Base-by-base conservation (phyloP, 2,888 invertebrate genomes). In the Ramazzottius varieornatus region DNA sequence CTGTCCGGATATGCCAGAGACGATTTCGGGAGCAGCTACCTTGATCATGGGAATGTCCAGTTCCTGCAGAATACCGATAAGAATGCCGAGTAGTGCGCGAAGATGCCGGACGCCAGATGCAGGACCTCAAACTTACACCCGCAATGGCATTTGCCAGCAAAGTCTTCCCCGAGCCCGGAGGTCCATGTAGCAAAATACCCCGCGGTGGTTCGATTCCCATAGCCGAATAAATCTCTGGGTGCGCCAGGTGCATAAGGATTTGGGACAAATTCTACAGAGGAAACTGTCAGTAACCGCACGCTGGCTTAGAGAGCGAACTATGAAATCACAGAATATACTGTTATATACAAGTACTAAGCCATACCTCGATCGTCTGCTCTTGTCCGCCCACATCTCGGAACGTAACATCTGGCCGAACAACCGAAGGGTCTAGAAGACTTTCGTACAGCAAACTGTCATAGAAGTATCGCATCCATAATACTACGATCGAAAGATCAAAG, bases 1-100 rank as follows among this genome's bases (percentile, higher is more conserved):
- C 76, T 93, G 92, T 0, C 96, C 96, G 0, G 92, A 91, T 67
- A 96, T 84, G 1, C 94, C 94, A 16, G 87, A 88, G 1, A 96
- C 86, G 67, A 98, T 77, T 76, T 94, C 92, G 0, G 94, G 88
- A 1, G 90, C 90, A 8, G 88, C 84, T 13, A 93, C 83, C 76
- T 88, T 86, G 65, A 96, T 78, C 66, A 94, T 77, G 0, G 90
- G 87, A 63, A 94, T 76, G 69, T 83, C 81, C 46, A 94, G 76
- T 79, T 94, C 88, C 84, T 85, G 68, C 16, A 69, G 65, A 63
- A 63, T 66, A 29, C n/a, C n/a, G 67, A 64, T 13, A 64, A 65
- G 46, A 64, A 46, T 29, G 33, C 20, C 67, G 46, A 33, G 29
- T 34, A 64, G 65, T 46, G 20, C 46, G 66, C 1, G 64, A 65